Percentiles rank a stretch among this genome's conserved stretches.
phyloP scores from a whole-genome alignment of 2,113 vertebrate species.

The Athene cunicularia region DNA sequence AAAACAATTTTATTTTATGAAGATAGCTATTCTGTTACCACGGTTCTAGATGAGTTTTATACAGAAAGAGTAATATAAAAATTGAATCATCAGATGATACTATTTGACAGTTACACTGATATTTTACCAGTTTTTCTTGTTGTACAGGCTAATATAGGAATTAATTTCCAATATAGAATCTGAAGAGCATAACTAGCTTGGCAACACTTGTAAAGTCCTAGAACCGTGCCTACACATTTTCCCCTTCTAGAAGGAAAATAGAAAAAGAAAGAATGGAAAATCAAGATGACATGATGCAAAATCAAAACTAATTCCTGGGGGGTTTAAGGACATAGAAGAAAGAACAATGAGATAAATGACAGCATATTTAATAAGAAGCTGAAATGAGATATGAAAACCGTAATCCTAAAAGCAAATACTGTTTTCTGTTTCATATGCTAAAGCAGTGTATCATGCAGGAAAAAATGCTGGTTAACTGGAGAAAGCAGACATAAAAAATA shows the following conservation, averaged over 20 bases:
- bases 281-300: accelerated
- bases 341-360: neutral
- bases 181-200: neutral
- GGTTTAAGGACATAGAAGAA: neutral
- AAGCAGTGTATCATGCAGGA: neutral
- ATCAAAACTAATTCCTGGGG: neutral
- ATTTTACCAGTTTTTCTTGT: neutral
- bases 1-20: neutral
- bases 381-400: neutral
- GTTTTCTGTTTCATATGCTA: neutral
- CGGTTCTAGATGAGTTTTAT: neutral
- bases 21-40: neutral
- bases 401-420: neutral
- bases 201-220: neutral
- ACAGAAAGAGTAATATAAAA: neutral
- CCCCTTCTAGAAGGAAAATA: neutral
- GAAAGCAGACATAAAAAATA: neutral
- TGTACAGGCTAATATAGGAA: neutral
- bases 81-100: neutral
- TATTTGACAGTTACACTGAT: neutral
- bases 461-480: neutral
- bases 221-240: neutral
- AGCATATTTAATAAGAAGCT: neutral
- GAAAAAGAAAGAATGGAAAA: neutral
- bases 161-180: neutral